phyloP scores from a whole-genome alignment of 2,888 invertebrate species.

The Silvanus unidentatus region DNA sequence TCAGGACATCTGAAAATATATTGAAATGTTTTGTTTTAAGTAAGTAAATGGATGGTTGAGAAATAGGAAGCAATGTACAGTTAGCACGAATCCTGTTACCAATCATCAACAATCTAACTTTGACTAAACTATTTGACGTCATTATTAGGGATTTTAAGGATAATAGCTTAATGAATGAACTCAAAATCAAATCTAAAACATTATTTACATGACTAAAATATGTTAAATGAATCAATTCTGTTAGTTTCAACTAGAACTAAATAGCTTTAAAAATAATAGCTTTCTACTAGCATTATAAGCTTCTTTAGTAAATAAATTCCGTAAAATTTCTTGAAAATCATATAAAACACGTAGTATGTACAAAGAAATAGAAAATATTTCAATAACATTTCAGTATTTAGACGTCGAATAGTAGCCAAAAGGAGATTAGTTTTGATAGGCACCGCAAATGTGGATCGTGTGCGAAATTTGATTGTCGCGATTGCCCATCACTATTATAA shows the following conservation, averaged over 20 bases:
- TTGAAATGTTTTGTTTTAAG: background rate
- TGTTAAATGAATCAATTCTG: too few species aligned
- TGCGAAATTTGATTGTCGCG: slow-evolving; percentile 45
- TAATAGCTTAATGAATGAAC: background rate
- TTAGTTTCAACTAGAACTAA: too few species aligned
- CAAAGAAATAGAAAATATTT: too few species aligned
- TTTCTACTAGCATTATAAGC: too few species aligned
- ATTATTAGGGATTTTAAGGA: slow-evolving; percentile 1
- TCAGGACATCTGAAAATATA: too few species aligned
- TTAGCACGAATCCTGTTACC: slow-evolving; percentile 41
- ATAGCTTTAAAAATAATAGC: too few species aligned
- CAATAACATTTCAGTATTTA: too few species aligned
- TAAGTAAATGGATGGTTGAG: slow-evolving; percentile 18
- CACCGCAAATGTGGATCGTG: slow-evolving; percentile 37
- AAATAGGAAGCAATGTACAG: slow-evolving; percentile 47
- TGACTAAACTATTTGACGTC: slow-evolving; percentile 28
- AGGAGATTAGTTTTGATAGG: slow-evolving; percentile 40
- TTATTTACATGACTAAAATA: too few species aligned
- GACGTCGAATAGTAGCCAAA: slow-evolving; percentile 28
- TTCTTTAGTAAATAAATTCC: too few species aligned
- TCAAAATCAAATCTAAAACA: too few species aligned
- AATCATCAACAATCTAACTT: slow-evolving; percentile 40
- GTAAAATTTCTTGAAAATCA: too few species aligned
- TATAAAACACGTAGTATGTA: too few species aligned
- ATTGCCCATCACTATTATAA: slow-evolving; percentile 44